Evolutionary conservation across 2,888 invertebrate genomes (phyloP).

Genomic region (Halocaridina rubra): DNA sequence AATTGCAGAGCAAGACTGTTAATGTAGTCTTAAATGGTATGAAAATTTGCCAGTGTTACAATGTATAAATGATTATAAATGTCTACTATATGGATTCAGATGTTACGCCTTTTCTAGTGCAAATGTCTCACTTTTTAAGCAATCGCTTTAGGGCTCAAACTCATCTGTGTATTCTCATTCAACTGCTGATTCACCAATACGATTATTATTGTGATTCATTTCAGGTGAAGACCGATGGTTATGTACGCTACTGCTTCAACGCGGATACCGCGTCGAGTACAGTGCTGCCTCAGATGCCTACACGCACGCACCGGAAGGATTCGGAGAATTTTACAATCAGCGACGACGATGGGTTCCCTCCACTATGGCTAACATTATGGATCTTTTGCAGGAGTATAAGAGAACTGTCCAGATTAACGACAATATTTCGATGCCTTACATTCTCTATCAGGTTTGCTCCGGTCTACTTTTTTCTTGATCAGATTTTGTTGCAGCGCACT

Average conservation of each 20-base stretch:
- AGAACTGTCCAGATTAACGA: slow-evolving; percentile 95
- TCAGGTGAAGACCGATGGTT: slow-evolving; percentile 95
- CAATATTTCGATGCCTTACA: slow-evolving; percentile 93
- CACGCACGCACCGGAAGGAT: slow-evolving; percentile 96
- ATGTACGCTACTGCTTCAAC: slow-evolving; percentile 93
- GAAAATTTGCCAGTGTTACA: too few relatives aligned
- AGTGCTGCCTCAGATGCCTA: slow-evolving; percentile 99
- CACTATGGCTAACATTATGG: slow-evolving; percentile 98
- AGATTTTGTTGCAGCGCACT: too few relatives aligned
- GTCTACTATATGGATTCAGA: too few relatives aligned
- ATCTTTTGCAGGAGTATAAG: slow-evolving; percentile 91
- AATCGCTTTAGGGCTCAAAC: too few relatives aligned
- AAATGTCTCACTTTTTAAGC: too few relatives aligned
- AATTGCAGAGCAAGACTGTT: neutral
- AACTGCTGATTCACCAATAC: too few relatives aligned
- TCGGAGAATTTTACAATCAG: slow-evolving; percentile 98
- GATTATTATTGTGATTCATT: too few relatives aligned
- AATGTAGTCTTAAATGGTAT: too few relatives aligned
- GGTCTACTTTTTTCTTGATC: too few relatives aligned
- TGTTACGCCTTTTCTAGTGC: too few relatives aligned
- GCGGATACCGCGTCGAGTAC: slow-evolving; percentile 98
- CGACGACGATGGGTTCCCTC: slow-evolving; percentile 98
- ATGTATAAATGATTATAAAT: neutral
- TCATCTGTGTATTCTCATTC: too few relatives aligned
- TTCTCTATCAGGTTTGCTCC: slow-evolving; percentile 78